Conservation (phyloP, 2,888 invertebrate species). For the Platynereis dumerilii region DNA sequence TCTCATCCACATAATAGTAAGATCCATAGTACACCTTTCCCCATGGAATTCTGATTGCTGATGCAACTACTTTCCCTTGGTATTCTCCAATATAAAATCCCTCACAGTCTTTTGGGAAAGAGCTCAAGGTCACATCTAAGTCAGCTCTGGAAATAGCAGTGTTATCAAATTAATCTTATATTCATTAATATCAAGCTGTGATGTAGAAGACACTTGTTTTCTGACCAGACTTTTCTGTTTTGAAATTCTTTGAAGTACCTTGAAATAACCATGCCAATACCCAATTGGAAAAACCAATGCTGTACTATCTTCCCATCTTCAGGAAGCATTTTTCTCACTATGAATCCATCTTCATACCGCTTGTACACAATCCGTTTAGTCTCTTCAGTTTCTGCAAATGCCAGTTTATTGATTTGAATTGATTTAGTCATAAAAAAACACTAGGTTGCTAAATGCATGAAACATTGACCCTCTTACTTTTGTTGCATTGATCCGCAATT, state of each 20-base stretch:
- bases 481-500: no score
- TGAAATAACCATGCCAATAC: no score
- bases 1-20: conserved; percentile 27
- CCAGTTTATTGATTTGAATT: no score
- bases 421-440: no score
- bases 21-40: conserved; percentile 28
- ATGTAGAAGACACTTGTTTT: no score
- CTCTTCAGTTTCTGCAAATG: neutral
- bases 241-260: no score
- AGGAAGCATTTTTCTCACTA: conserved; percentile 15
- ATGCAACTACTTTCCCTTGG: conserved; percentile 29
- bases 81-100: conserved; percentile 33
- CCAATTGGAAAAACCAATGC: conserved; percentile 16
- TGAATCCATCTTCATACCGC: conserved; percentile 22
- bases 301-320: conserved; percentile 17
- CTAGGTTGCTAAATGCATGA: no score
- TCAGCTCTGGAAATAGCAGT: conserved; percentile 1
- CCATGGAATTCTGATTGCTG: conserved; percentile 27
- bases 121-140: neutral
- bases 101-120: conserved; percentile 12
- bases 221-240: no score
- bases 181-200: no score
- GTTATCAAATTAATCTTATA: no score
- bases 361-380: conserved; percentile 7
- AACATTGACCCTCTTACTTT: no score